phyloP scores from a whole-genome alignment of 2,113 vertebrate species.

The Paratilapia polleni region DNA sequence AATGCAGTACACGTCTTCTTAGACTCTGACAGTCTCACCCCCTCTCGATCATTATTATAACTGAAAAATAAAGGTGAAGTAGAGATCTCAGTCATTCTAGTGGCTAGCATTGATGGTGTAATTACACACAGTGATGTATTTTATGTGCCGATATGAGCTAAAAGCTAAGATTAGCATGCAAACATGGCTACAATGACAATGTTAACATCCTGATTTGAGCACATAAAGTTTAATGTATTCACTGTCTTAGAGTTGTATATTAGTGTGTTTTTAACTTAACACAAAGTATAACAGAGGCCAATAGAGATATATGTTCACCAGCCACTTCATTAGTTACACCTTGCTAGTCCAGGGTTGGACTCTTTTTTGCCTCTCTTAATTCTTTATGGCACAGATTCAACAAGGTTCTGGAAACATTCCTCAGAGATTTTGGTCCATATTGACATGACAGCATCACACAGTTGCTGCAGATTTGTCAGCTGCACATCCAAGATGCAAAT shows the following conservation, averaged over 20 bases:
- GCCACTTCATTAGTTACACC: no score
- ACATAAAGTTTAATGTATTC: neutral
- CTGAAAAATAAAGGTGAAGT: neutral
- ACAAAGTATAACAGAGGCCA: neutral
- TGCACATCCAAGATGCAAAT: no score
- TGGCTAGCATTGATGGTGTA: neutral
- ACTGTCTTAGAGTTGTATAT: neutral
- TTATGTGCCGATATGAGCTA: neutral
- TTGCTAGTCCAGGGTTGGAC: no score
- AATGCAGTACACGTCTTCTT: no score
- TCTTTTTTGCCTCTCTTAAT: no score
- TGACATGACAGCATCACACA: no score
- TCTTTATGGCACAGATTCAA: no score
- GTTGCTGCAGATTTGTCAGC: no score
- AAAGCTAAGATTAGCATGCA: neutral
- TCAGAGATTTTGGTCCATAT: no score
- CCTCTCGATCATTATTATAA: neutral
- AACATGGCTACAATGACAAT: neutral
- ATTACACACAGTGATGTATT: neutral
- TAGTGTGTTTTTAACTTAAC: neutral
- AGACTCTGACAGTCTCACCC: no score
- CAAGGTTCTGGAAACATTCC: no score
- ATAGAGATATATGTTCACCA: neutral
- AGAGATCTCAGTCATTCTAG: neutral
- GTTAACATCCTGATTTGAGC: neutral